Conservation (phyloP, 1,140 invertebrate species). For the Drosophila pseudoobscura region DNA sequence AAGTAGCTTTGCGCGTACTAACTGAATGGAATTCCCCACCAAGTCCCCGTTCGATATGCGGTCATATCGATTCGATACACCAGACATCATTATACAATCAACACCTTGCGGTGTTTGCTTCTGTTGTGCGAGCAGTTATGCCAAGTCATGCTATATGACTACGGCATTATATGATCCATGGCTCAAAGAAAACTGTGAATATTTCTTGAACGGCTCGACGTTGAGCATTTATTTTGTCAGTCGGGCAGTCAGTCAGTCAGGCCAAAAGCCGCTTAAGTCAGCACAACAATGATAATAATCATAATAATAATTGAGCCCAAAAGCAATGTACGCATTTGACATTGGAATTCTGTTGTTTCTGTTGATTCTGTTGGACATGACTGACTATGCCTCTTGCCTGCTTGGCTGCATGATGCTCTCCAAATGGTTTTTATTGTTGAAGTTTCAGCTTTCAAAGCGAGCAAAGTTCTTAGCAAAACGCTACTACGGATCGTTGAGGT, state of each 20-base stretch:
- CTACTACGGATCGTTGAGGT: not conserved
- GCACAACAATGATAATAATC: constrained; percentile 28
- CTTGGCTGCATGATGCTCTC: constrained; percentile 8
- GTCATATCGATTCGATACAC: constrained; percentile 1
- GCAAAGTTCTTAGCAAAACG: constrained; percentile 36
- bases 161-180: constrained; percentile 32
- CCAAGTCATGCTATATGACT: constrained; percentile 49
- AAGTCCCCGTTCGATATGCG: not conserved
- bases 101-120: constrained; percentile 45
- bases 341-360: constrained; percentile 50
- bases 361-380: constrained; percentile 40
- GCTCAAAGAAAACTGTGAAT: constrained; percentile 40
- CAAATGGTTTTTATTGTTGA: constrained; percentile 15
- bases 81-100: constrained; percentile 42
- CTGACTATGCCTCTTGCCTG: not conserved
- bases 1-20: constrained; percentile 12
- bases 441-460: constrained; percentile 20
- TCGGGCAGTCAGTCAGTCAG: constrained; percentile 27
- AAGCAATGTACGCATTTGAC: constrained; percentile 65
- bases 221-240: constrained; percentile 40
- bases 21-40: constrained; percentile 24
- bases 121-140: constrained; percentile 26
- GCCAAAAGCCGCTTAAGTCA: constrained; percentile 64
- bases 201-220: constrained; percentile 17
- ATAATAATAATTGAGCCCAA: constrained; percentile 54